phyloP scores from a whole-genome alignment of 2,888 invertebrate species.

The Drosophila paramelanica region DNA sequence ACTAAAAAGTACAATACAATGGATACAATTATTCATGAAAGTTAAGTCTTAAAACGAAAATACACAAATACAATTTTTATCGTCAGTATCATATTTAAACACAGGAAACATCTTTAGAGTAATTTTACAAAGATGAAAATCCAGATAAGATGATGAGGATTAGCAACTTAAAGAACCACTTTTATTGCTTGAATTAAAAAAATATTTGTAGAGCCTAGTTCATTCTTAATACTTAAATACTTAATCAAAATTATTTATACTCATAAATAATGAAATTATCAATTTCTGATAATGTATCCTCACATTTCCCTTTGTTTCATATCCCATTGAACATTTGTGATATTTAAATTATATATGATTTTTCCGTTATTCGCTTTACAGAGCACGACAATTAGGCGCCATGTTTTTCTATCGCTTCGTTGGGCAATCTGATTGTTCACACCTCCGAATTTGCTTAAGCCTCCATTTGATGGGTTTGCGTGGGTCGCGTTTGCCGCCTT shows the following conservation, averaged over 20 bases:
- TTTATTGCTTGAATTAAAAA: too few species aligned
- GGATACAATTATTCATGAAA: neutral
- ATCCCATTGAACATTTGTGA: neutral
- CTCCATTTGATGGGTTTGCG: slow-evolving; percentile 22
- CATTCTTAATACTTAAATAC: too few species aligned
- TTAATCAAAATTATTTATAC: too few species aligned
- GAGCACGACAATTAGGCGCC: slow-evolving; percentile 12
- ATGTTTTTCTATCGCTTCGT: slow-evolving; percentile 19
- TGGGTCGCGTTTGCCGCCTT: slow-evolving; percentile 47
- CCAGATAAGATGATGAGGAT: too few species aligned
- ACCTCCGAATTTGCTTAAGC: slow-evolving; percentile 38
- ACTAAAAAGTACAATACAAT: neutral
- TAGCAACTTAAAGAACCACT: too few species aligned
- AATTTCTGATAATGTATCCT: neutral
- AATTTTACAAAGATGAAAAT: too few species aligned
- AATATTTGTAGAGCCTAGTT: too few species aligned
- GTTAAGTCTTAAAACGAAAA: neutral
- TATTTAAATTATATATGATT: neutral
- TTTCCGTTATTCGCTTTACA: neutral
- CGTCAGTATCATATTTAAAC: too few species aligned
- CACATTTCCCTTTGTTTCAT: neutral
- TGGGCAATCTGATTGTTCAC: slow-evolving; percentile 48
- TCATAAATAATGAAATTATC: too few species aligned
- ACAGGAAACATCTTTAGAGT: too few species aligned
- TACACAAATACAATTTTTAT: neutral